Evolutionary conservation across 2,888 invertebrate species (phyloP), one percentile per base, ranked within the genome.

Genomic region (Cactoblastis cactorum): DNA sequence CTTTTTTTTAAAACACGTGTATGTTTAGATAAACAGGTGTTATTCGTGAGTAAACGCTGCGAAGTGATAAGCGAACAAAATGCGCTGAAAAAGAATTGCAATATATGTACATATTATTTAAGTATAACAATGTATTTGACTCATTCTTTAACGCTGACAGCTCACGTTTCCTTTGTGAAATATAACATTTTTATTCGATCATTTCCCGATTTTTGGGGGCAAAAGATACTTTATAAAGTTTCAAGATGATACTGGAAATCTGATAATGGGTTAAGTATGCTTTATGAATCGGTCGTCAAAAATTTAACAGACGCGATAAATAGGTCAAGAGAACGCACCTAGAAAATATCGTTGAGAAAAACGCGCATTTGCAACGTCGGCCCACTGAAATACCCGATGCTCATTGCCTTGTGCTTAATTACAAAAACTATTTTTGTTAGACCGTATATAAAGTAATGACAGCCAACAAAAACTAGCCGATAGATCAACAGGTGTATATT

Each of bases 331-430:
- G 59, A 69, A 63, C 50, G 28, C 32, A 61, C 62, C 72, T 71
- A 70, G 72, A 74, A n/a, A n/a, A 69, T 56, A 62, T 56, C 58
- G 59, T 63, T 63, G 67, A 67, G 65, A 66, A 73, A 71, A 73
- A 68, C 61, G 61, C 57, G 61, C 64, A 64, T 74, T 71, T 67
- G 61, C 67, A 66, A 62, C 62, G 61, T 57, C 62, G 55, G 54
- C 64, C 58, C 55, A 65, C 68, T 56, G 71, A 73, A 78, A 77
- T 75, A 78, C 63, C 61, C 62, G 67, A 69, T 74, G 65, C 67
- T 17, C 52, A 73, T 69, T 71, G 73, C 78, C 76, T 79, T 79
- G 80, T 73, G 69, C 77, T 77, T 81, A 79, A 80, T 80, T 74
- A 76, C 75, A 52, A 55, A 51, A 66, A 58, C 53, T 61, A 62